Evolutionary conservation across 2,888 invertebrate genomes (phyloP).

Genomic region (Cryptocephalus moraei): DNA sequence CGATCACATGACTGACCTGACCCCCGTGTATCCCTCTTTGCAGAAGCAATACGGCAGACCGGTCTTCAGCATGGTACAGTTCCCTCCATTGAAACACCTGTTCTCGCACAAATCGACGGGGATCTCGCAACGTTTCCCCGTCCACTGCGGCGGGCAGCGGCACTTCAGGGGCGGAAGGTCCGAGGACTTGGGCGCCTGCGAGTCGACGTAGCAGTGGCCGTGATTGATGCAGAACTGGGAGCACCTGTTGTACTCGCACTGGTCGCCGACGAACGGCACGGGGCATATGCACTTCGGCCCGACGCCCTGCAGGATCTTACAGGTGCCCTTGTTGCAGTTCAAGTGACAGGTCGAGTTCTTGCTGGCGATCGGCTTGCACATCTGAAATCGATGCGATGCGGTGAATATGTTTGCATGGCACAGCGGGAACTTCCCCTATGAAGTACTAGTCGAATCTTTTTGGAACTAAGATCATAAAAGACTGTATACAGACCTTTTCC

Average conservation of each 20-base stretch:
- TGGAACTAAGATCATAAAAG: too few relatives aligned
- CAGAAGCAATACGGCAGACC: constrained; percentile 37
- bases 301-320: constrained; percentile 40
- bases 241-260: constrained; percentile 60
- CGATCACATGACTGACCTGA: too few relatives aligned
- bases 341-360: constrained; percentile 39
- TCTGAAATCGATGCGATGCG: constrained; percentile 28
- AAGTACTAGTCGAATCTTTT: too few relatives aligned
- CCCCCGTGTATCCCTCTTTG: constrained; percentile 31
- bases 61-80: constrained; percentile 37
- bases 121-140: constrained; percentile 54
- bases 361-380: constrained; percentile 26
- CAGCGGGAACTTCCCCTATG: too few relatives aligned
- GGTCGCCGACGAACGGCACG: constrained; percentile 51
- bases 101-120: constrained; percentile 46
- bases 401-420: too few relatives aligned
- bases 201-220: constrained; percentile 44
- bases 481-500: too few relatives aligned
- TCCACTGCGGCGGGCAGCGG: constrained; percentile 52
- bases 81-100: constrained; percentile 50
- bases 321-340: constrained; percentile 51
- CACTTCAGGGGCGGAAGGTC: constrained; percentile 38
- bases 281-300: constrained; percentile 55
- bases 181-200: constrained; percentile 19
- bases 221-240: constrained; percentile 57